Evolutionary conservation across 2,888 invertebrate genomes (phyloP).

Genomic region (Altica lythri): DNA sequence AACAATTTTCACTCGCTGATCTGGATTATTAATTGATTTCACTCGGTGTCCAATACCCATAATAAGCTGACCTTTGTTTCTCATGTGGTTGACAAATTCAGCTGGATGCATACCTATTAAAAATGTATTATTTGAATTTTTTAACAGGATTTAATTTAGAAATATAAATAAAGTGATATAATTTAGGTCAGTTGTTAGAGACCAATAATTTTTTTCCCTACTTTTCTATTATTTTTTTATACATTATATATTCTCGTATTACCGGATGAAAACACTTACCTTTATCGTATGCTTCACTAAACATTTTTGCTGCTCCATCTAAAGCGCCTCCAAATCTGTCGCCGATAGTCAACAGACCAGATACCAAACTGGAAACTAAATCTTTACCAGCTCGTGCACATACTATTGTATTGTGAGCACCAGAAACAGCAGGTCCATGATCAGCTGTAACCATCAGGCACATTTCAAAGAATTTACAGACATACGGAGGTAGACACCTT

Average conservation of each 20-base stretch:
- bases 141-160: neutral
- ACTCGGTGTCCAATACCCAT: conserved; percentile 98
- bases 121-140: too few species aligned
- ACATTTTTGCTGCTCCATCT: conserved; percentile 97
- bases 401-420: conserved; percentile 98
- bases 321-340: conserved; percentile 98
- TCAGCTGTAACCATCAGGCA: conserved; percentile 98
- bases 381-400: conserved; percentile 98
- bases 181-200: too few species aligned
- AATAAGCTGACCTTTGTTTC: conserved; percentile 95
- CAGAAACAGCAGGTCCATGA: conserved; percentile 95
- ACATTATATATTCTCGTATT: too few species aligned
- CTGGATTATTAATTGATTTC: conserved; percentile 96
- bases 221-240: too few species aligned
- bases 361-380: conserved; percentile 95
- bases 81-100: conserved; percentile 98
- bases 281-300: conserved; percentile 94
- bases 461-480: conserved; percentile 98
- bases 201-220: too few species aligned
- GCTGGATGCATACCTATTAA: conserved; percentile 79
- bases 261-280: too few species aligned
- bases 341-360: conserved; percentile 96
- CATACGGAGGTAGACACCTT: conserved; percentile 89
- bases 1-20: conserved; percentile 95
- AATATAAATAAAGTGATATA: too few species aligned